phyloP scores from a whole-genome alignment of 2,797 vertebrate species.

The Thaleichthys pacificus region DNA sequence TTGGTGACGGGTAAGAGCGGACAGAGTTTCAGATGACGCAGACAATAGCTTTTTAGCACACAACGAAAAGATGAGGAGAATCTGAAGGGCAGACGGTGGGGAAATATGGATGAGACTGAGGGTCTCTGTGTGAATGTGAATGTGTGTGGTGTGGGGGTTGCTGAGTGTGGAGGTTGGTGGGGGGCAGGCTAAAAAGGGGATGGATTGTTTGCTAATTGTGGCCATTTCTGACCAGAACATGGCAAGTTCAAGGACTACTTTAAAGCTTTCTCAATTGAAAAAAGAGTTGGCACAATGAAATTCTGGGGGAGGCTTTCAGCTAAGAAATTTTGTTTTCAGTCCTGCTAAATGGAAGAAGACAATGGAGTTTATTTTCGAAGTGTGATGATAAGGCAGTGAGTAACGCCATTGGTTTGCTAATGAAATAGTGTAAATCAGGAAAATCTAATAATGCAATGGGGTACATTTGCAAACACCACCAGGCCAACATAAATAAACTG shows the following conservation, averaged over 20 bases:
- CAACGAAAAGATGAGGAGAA: slow-evolving; percentile 87
- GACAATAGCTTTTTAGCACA: slow-evolving; percentile 91
- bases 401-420: slow-evolving; percentile 4
- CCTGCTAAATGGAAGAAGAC: slow-evolving; percentile 30
- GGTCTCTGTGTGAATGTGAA: slow-evolving; percentile 55
- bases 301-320: slow-evolving; percentile 46
- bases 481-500: background rate
- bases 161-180: slow-evolving; percentile 45
- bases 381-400: slow-evolving; percentile 41
- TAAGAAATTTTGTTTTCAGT: slow-evolving; percentile 42
- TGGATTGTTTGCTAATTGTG: slow-evolving; percentile 96
- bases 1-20: slow-evolving; percentile 82
- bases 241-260: slow-evolving; percentile 89
- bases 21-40: slow-evolving; percentile 86
- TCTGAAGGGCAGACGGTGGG: slow-evolving; percentile 79
- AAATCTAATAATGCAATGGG: background rate
- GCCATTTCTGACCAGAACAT: slow-evolving; percentile 87
- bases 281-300: slow-evolving; percentile 56
- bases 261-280: slow-evolving; percentile 69
- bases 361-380: slow-evolving; percentile 56
- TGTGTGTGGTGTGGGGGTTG: slow-evolving; percentile 30
- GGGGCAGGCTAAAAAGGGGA: slow-evolving; percentile 78
- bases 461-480: slow-evolving; percentile 12
- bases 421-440: background rate
- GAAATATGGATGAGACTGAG: slow-evolving; percentile 73